These are phyloP conservation scores for Xylocampa areola DNA, from an alignment of 2,888 invertebrate species.

Conservation along the genomic window DNA sequence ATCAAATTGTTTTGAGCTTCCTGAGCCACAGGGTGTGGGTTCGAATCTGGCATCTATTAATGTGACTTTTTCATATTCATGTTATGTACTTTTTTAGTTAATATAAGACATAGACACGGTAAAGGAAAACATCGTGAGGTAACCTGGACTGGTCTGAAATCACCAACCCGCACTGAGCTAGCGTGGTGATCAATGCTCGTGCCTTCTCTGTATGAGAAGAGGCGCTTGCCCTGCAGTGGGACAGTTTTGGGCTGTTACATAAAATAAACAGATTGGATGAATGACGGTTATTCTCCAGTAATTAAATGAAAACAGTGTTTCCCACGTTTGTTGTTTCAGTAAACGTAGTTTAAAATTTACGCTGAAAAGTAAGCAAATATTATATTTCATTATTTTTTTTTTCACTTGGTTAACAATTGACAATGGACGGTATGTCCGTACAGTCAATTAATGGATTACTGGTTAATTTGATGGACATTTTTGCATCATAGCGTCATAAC, in stretches of 20 bases:
- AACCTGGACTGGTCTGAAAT: too few species aligned
- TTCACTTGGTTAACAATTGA: neutral
- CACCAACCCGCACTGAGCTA: too few species aligned
- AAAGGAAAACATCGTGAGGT: too few species aligned
- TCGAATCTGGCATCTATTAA: too few species aligned
- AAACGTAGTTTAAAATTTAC: constrained; percentile 6
- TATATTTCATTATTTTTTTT: constrained; percentile 12
- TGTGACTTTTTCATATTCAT: too few species aligned
- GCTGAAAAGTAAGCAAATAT: constrained; percentile 11
- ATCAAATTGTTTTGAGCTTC: too few species aligned
- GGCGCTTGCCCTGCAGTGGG: too few species aligned
- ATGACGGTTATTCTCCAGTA: constrained; percentile 8
- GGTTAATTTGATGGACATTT: neutral
- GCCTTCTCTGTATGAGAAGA: too few species aligned
- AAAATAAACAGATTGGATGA: constrained; percentile 3
- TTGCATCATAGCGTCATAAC: neutral
- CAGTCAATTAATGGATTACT: neutral
- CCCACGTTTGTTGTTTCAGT: constrained; percentile 24
- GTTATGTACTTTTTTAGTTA: too few species aligned
- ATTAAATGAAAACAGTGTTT: constrained; percentile 37
- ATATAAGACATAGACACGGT: too few species aligned
- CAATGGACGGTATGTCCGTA: neutral
- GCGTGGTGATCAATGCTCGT: too few species aligned
- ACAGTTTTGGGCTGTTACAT: constrained; percentile 11
- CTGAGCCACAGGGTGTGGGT: too few species aligned